Percentiles rank a stretch among this genome's conserved stretches.
These are phyloP conservation scores for Trachelus tabidus DNA, from an alignment of 2,888 invertebrate genomes.

Conservation along the genomic window DNA sequence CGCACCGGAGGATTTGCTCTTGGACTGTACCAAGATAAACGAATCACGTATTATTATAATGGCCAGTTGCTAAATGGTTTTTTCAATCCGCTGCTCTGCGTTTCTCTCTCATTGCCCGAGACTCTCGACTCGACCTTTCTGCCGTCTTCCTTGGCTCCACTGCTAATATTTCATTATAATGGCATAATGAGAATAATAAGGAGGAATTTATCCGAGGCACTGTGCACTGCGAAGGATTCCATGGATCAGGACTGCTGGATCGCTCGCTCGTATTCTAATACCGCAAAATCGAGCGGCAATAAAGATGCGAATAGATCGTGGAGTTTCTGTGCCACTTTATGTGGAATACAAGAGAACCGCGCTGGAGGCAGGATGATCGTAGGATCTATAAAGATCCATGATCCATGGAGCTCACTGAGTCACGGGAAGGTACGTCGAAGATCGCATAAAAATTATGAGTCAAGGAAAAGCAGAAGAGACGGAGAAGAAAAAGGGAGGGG, in stretches of 20 bases:
- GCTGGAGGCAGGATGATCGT: too few relatives aligned
- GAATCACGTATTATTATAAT: constrained; percentile 67
- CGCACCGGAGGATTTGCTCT: constrained; percentile 28
- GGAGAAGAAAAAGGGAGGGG: constrained; percentile 12
- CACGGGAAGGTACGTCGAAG: too few relatives aligned
- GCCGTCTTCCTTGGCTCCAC: constrained; percentile 9
- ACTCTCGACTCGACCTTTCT: not conserved
- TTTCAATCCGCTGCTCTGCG: constrained; percentile 52
- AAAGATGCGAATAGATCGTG: too few relatives aligned
- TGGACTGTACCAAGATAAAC: constrained; percentile 62
- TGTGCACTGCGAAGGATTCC: constrained; percentile 9
- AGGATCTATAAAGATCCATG: too few relatives aligned
- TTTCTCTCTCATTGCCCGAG: constrained; percentile 34
- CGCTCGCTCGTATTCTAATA: too few relatives aligned
- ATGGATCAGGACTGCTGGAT: too few relatives aligned
- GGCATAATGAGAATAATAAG: constrained; percentile 64
- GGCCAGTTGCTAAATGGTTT: constrained; percentile 66
- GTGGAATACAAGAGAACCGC: too few relatives aligned
- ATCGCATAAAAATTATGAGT: too few relatives aligned
- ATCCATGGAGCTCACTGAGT: too few relatives aligned
- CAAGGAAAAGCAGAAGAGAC: not conserved
- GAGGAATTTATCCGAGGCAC: constrained; percentile 56
- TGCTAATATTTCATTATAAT: constrained; percentile 64
- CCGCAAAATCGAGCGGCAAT: too few relatives aligned
- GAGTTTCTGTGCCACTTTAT: too few relatives aligned